Conservation (phyloP, 2,797 vertebrate species). For the Sebastes variabilis region DNA sequence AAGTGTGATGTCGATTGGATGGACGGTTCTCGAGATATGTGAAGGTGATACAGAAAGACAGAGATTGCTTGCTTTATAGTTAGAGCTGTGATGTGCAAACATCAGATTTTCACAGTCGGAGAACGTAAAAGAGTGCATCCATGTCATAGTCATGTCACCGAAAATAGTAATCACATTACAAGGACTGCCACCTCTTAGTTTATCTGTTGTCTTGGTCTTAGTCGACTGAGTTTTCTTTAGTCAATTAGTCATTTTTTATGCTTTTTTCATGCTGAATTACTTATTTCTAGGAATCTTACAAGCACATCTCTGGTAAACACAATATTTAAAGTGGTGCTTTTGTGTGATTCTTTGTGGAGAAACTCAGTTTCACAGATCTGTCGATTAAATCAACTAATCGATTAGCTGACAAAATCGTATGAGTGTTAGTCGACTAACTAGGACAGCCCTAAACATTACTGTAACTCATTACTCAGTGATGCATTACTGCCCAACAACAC, state of each 20-base stretch:
- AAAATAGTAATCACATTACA: neutral
- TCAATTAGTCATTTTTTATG: too few species aligned
- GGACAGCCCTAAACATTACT: neutral
- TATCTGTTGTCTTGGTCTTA: too few species aligned
- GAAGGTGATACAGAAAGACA: too few species aligned
- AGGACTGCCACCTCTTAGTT: neutral
- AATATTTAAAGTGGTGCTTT: neutral
- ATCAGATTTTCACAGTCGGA: neutral
- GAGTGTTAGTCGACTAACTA: neutral
- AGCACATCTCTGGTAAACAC: neutral
- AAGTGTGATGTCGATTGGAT: too few species aligned
- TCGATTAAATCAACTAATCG: too few species aligned
- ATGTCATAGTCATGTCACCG: neutral
- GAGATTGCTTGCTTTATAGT: too few species aligned
- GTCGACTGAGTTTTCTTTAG: too few species aligned
- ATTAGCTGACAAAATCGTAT: neutral
- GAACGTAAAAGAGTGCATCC: neutral
- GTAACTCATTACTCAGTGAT: neutral
- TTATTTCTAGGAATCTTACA: neutral
- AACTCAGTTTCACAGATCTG: neutral
- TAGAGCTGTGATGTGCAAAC: too few species aligned
- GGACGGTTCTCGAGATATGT: too few species aligned
- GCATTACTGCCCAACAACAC: neutral
- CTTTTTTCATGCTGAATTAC: too few species aligned
- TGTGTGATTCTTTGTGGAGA: neutral